Evolutionary conservation across 2,113 vertebrate species (phyloP).

Genomic region (Apodemus speciosus): DNA sequence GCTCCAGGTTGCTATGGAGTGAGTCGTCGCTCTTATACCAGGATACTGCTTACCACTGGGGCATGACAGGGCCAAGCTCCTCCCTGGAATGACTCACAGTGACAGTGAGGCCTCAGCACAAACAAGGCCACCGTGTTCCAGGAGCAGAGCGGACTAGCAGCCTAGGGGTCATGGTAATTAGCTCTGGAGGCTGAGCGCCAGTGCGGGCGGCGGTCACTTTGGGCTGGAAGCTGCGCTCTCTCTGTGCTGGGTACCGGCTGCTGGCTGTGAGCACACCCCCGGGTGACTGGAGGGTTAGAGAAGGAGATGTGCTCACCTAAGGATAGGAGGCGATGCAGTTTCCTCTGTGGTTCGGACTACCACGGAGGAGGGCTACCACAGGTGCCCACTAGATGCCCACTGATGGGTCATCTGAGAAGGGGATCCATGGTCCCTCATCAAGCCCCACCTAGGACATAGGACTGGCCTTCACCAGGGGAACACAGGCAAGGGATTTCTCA

Average conservation of each 20-base stretch:
- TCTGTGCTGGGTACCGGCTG: neutral
- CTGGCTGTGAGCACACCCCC: neutral
- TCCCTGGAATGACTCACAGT: neutral
- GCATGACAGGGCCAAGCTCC: neutral
- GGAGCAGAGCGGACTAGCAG: neutral
- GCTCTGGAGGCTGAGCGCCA: neutral
- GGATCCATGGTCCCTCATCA: neutral
- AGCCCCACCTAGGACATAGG: neutral
- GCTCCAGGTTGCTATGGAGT: neutral
- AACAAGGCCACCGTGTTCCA: neutral
- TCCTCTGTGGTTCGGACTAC: neutral
- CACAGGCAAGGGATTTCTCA: neutral
- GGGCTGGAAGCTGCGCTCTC: neutral
- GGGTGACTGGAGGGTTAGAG: accelerated
- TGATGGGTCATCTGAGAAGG: neutral
- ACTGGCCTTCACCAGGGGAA: neutral
- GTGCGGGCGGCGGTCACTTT: neutral
- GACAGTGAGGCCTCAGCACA: neutral
- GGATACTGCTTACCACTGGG: neutral
- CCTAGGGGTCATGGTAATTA: neutral
- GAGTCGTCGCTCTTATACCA: accelerated
- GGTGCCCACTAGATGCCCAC: neutral
- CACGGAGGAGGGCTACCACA: neutral
- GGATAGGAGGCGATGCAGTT: too few species aligned
- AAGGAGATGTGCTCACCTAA: neutral